A percentile compares a stretch with the other conserved stretches of the same genome.
Evolutionary conservation across 37 sponge, comb jelly and placozoan species (phyloP).

Genomic region (Dysidea cf. avara): DNA sequence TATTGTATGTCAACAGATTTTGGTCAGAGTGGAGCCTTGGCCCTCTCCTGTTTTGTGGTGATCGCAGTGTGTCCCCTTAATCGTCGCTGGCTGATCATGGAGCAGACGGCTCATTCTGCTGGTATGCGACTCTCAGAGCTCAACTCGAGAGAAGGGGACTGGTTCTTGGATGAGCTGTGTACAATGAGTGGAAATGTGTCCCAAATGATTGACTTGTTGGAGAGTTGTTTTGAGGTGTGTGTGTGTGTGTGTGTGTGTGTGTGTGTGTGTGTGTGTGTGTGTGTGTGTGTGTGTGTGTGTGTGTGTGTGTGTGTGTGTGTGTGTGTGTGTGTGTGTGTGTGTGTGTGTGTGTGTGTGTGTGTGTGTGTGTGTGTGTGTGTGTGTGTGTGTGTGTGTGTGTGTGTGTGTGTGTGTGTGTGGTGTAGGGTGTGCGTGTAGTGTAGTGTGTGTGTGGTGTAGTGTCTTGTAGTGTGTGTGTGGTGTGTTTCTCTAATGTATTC

Average conservation of each 20-base stretch:
- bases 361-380: slow-evolving; percentile 26
- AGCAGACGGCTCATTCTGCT: slow-evolving; percentile 80
- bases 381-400: slow-evolving; percentile 10
- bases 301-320: too few relatives aligned
- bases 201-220: slow-evolving; percentile 67
- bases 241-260: not conserved
- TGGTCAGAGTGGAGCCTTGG: slow-evolving; percentile 39
- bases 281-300: too few relatives aligned
- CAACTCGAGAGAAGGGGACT: slow-evolving; percentile 88
- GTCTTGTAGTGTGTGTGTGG: too few relatives aligned
- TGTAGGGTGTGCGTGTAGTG: too few relatives aligned
- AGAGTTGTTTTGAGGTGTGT: slow-evolving; percentile 36
- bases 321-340: not conserved
- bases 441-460: too few relatives aligned
- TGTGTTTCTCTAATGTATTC: too few relatives aligned
- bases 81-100: slow-evolving; percentile 84
- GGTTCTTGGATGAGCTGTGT: slow-evolving; percentile 96
- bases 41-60: slow-evolving; percentile 71
- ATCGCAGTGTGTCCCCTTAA: slow-evolving; percentile 71
- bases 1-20: too few relatives aligned
- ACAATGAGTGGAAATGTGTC: slow-evolving; percentile 93
- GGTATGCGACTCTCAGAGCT: slow-evolving; percentile 76
- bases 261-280: too few relatives aligned
- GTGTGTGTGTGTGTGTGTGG: slow-evolving; percentile 19
- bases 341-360: slow-evolving; percentile 3